Base-by-base conservation (phyloP, 2,888 invertebrate species). In the Zhengitettix transpicula region DNA sequence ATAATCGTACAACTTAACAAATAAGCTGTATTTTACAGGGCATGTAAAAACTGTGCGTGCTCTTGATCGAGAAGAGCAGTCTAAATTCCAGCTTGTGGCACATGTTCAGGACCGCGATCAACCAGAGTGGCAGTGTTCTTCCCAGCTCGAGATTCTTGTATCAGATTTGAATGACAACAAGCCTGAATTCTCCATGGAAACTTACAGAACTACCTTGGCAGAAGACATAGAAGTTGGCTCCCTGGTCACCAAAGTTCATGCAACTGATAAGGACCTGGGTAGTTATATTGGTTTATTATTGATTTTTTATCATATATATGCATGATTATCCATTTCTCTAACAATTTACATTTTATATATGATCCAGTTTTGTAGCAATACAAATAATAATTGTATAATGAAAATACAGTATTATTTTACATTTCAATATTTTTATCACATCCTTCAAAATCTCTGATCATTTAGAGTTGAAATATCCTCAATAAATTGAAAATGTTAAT, bases 141-240 rank as follows among this genome's bases (percentile, higher is more conserved):
- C 89, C 0, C 85, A 86, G 72, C 76, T 94, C 61, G 82, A 83
- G 67, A 79, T 94, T 57, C 69, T 78, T 10, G 75, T 94, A 14
- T 82, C 81, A 10, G 94, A 94, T 75, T 77, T 91, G 58, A 94
- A 94, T 72, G 94, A 94, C 71, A 92, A 93, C 74, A 78, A 84
- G 52, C 93, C 93, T 10, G 76, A 78, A 66, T 93, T 93, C 75
- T 81, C 85, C 3, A 77, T 85, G 70, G 67, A 68, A 44, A 77
- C 81, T 44, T 92, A 91, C 73, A 86, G 85, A 64, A 85, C 88
- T 51, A 85, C 88, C 63, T 77, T 94, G 66, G 85, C 90, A 5
- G 94, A 94, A 75, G 91, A 94, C 73, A 89, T 89, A 0, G 88
- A 89, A 68, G 77, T 88, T n/a, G 90, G 91, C 58, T 88, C 90